These are phyloP conservation scores for Sebastes oblongus DNA, from an alignment of 2,797 vertebrate genomes.

Conservation along the genomic window DNA sequence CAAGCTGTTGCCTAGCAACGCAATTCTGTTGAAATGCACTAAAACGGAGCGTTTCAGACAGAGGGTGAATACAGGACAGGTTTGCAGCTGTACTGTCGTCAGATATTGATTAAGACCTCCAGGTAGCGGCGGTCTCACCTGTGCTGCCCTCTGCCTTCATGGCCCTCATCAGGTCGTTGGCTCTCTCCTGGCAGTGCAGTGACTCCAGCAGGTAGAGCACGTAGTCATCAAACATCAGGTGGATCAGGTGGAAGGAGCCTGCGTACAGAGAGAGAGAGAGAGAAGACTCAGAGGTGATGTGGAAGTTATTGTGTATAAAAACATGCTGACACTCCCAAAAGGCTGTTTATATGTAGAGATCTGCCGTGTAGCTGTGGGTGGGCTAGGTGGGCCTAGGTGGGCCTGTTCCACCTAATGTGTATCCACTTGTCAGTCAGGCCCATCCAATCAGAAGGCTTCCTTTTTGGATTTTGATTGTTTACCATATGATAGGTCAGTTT, in stretches of 20 bases:
- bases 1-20: too few relatives aligned
- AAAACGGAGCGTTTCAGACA: too few relatives aligned
- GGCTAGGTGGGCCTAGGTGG: too few relatives aligned
- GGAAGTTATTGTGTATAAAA: not conserved
- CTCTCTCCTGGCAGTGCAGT: conserved; percentile 96
- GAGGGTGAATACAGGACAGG: not conserved
- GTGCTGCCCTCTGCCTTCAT: conserved; percentile 94
- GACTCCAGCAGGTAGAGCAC: conserved; percentile 98
- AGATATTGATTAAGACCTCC: not conserved
- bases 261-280: conserved; percentile 21
- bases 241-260: conserved; percentile 99
- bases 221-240: conserved; percentile 99
- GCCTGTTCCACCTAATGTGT: too few relatives aligned
- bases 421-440: too few relatives aligned
- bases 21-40: too few relatives aligned
- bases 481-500: too few relatives aligned
- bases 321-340: not conserved
- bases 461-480: too few relatives aligned
- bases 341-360: not conserved
- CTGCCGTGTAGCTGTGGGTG: too few relatives aligned
- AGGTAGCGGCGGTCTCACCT: conserved; percentile 80
- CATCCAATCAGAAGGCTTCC: too few relatives aligned
- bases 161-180: conserved; percentile 95
- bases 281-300: not conserved
- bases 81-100: not conserved